These are phyloP conservation scores for Macaria notata DNA, from an alignment of 2,888 invertebrate genomes.

Conservation along the genomic window DNA sequence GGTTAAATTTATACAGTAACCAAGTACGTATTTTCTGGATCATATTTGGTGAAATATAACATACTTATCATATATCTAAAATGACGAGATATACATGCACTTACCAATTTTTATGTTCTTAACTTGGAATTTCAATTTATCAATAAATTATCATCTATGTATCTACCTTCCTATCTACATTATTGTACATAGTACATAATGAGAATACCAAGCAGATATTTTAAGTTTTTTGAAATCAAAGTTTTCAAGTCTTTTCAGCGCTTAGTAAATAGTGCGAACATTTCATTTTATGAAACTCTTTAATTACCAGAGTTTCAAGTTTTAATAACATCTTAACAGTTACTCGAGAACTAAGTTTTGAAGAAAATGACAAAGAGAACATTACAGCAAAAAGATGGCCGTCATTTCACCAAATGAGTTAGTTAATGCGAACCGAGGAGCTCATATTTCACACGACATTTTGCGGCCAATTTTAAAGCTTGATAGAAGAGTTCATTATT, in stretches of 20 bases:
- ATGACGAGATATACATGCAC: too few relatives aligned
- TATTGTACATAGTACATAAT: too few relatives aligned
- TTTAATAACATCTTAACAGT: slow-evolving; percentile 10
- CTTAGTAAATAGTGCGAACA: not conserved
- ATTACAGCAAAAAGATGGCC: slow-evolving; percentile 16
- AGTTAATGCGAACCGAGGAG: slow-evolving; percentile 12
- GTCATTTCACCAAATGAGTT: slow-evolving; percentile 15
- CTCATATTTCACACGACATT: slow-evolving; percentile 10
- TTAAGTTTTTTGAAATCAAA: too few relatives aligned
- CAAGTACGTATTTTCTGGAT: too few relatives aligned
- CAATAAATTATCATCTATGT: too few relatives aligned
- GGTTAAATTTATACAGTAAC: too few relatives aligned
- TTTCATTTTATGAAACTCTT: slow-evolving; percentile 3
- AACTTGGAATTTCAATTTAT: too few relatives aligned
- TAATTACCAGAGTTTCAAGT: slow-evolving; percentile 5
- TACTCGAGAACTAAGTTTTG: slow-evolving; percentile 8
- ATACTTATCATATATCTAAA: too few relatives aligned
- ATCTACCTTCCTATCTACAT: too few relatives aligned
- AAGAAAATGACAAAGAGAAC: slow-evolving; percentile 16
- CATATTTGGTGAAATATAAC: too few relatives aligned
- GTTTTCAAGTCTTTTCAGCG: not conserved
- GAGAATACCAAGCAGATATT: too few relatives aligned
- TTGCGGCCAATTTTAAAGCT: slow-evolving; percentile 11
- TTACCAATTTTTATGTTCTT: too few relatives aligned
- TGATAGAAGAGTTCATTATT: slow-evolving; percentile 14